Evolutionary conservation across 2,113 vertebrate genomes (phyloP), one percentile per base, ranked within the genome.

Genomic region (Bufo gargarizans): DNA sequence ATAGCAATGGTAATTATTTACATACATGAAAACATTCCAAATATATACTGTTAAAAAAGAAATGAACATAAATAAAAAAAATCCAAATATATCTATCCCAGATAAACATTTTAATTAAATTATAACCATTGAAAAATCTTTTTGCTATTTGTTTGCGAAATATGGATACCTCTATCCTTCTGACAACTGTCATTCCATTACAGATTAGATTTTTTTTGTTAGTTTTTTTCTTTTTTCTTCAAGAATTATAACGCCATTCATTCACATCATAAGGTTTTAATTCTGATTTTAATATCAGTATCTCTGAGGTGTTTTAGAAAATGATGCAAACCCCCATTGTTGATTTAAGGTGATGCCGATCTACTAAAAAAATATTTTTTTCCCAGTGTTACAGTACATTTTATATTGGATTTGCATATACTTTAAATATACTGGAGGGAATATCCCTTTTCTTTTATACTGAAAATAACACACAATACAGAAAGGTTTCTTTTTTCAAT

Each of bases 11-110:
- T 95, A 96, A 91, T 94, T 95, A 95, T 94, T 96, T 94, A 95
- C 94, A 96, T 95, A 95, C 95, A 93, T 95, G 95, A 96, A 96
- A 95, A 95, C 94, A 95, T 96, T 96, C 95, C 95, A 95, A 95
- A 95, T 95, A 95, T 95, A 94, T 95, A 95, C 92, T 85, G 90
- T 94, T 93, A 93, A 74, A 86, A 86, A 95, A 77, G 8, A 69
- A 74, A 33, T 43, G 13, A 74, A 76, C 16, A 86, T 47, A 95
- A 92, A 93, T 91, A 74, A 85, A 53, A 85, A 77, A 95, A 92
- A 93, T 91, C 92, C 93, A 95, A 94, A 94, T 94, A 95, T 92
- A 93, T 89, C 91, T 93, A 93, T 95, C 92, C 95, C 92, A 94
- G 94, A 96, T 94, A 95, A 95, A 96, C 94, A 95, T 93, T 94